A percentile compares a stretch with the other conserved stretches of the same genome.
Evolutionary conservation across 1,140 invertebrate genomes (phyloP).

Genomic region (Formica selysi): DNA sequence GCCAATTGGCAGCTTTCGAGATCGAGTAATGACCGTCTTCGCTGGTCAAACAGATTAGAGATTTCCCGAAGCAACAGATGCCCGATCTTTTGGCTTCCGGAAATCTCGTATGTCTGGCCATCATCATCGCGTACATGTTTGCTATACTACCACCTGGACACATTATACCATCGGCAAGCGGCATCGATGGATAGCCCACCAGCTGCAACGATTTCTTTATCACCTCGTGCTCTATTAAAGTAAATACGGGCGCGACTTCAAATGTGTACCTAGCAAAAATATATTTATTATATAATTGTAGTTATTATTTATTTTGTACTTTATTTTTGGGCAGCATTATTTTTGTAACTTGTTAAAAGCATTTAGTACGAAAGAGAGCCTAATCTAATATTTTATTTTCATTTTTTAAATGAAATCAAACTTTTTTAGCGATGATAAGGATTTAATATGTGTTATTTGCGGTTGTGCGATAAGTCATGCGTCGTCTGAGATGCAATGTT

Average conservation of each 20-base stretch:
- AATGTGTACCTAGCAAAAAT: conserved; percentile 89
- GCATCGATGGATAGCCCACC: conserved; percentile 88
- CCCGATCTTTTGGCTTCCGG: conserved; percentile 92
- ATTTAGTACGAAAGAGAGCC: not conserved
- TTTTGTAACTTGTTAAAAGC: not conserved
- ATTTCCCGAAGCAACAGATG: conserved; percentile 84
- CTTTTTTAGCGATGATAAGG: not conserved
- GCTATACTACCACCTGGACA: conserved; percentile 95
- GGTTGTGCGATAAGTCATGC: not conserved
- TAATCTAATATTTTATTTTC: not conserved
- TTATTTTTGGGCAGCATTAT: not conserved
- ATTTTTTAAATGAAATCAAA: not conserved
- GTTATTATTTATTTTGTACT: not conserved
- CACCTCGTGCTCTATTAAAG: conserved; percentile 90
- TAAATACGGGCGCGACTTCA: conserved; percentile 93
- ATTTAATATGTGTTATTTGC: conserved; percentile 10
- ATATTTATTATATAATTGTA: not conserved
- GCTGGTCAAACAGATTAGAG: conserved; percentile 91
- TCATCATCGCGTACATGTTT: conserved; percentile 94
- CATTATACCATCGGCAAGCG: conserved; percentile 91
- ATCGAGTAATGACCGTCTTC: conserved; percentile 96
- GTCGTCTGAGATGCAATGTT: not conserved
- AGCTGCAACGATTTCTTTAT: conserved; percentile 88
- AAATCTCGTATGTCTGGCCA: conserved; percentile 91
- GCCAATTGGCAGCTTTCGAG: conserved; percentile 92